Conservation (phyloP, 2,888 invertebrate species). For the Drosophila stalkeri region DNA sequence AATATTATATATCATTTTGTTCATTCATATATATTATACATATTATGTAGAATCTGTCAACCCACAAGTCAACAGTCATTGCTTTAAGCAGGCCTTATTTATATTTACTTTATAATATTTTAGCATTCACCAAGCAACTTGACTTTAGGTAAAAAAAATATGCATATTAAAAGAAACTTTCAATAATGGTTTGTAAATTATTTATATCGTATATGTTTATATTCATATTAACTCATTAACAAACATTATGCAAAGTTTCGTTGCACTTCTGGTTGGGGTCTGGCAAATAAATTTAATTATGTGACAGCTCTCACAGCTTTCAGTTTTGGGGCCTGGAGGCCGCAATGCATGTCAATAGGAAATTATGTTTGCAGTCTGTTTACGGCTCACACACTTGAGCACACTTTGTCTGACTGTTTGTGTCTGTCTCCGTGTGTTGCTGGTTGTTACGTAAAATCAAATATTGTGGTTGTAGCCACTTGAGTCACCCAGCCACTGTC, state of each 20-base stretch:
- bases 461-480: constrained; percentile 36
- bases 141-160: no score
- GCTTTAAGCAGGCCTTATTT: no score
- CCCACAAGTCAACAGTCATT: no score
- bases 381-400: constrained; percentile 29
- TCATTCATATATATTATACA: no score
- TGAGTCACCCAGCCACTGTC: constrained; percentile 4
- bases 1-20: no score
- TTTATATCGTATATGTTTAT: background rate
- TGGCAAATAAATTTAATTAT: constrained; percentile 9
- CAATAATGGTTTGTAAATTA: background rate
- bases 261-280: background rate
- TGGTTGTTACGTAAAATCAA: constrained; percentile 23
- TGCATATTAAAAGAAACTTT: background rate
- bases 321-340: constrained; percentile 9
- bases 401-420: constrained; percentile 7
- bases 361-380: constrained; percentile 32
- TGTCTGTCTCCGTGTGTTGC: background rate
- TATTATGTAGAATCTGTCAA: no score
- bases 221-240: constrained; percentile 6
- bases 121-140: no score
- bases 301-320: background rate
- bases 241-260: constrained; percentile 8
- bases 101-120: no score
- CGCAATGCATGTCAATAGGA: constrained; percentile 40